A percentile compares a stretch with the other conserved stretches of the same genome.
Conservation (phyloP, 2,113 vertebrate species). For the Typhlomys cinereus region DNA sequence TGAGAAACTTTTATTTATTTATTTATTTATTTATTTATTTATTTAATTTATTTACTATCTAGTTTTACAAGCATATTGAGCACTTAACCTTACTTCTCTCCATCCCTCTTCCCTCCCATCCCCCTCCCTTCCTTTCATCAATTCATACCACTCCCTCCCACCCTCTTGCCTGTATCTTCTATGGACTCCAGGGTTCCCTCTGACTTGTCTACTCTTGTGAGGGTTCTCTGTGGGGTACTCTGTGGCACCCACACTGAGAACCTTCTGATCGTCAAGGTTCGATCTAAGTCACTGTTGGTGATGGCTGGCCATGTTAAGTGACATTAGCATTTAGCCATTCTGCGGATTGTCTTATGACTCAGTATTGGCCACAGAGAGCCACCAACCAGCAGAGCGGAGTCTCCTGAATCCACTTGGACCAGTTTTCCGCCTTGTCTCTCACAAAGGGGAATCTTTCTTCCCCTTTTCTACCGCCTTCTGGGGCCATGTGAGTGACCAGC, state of each 20-base stretch:
- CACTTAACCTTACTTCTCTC: too few species aligned
- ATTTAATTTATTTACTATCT: too few species aligned
- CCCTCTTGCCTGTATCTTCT: too few species aligned
- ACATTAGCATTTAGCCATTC: too few species aligned
- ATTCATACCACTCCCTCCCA: too few species aligned
- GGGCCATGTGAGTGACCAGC: background rate
- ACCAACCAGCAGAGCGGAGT: fast-evolving
- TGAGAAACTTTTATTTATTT: slow-evolving; percentile 37
- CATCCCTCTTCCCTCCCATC: too few species aligned
- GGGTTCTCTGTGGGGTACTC: too few species aligned
- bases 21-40: too few species aligned
- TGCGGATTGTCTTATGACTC: slow-evolving; percentile 14
- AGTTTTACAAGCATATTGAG: too few species aligned
- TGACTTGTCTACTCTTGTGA: too few species aligned
- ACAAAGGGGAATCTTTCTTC: background rate
- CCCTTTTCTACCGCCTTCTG: background rate
- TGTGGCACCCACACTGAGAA: slow-evolving; percentile 1
- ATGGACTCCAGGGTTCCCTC: too few species aligned
- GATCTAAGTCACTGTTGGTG: background rate
- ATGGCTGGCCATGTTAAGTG: background rate
- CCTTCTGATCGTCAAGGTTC: background rate
- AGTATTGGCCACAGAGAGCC: background rate
- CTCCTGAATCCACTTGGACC: background rate
- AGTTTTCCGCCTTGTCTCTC: background rate
- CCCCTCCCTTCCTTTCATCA: too few species aligned